phyloP scores from a whole-genome alignment of 2,113 vertebrate genomes.

The Tympanuchus pallidicinctus region DNA sequence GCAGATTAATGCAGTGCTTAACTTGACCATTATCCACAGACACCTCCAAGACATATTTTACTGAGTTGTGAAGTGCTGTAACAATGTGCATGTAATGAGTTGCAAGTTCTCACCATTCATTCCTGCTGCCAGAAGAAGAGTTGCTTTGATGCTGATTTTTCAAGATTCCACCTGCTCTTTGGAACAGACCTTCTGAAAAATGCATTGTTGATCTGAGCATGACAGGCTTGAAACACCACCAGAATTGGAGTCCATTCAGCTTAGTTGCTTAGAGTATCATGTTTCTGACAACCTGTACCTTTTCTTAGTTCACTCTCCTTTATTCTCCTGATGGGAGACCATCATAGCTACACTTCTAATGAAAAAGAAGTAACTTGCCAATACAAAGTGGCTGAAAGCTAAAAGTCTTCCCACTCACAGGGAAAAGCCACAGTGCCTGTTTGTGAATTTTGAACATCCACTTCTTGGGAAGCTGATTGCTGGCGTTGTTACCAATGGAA shows the following conservation, averaged over 20 bases:
- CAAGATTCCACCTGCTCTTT: background rate
- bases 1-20: background rate
- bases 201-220: accelerated
- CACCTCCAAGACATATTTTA: background rate
- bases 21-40: background rate
- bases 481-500: background rate
- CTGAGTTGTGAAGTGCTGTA: background rate
- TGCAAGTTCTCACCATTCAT: accelerated
- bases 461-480: background rate
- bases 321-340: background rate
- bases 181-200: background rate
- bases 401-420: background rate
- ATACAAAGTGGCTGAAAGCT: background rate
- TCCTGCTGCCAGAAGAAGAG: background rate
- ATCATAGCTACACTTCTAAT: background rate
- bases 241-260: background rate
- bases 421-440: background rate
- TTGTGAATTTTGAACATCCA: background rate
- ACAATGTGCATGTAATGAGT: background rate
- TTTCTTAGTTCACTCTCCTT: background rate
- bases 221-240: background rate
- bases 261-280: background rate
- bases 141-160: background rate
- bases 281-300: background rate
- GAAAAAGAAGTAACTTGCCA: background rate